phyloP scores from a whole-genome alignment of 2,113 vertebrate species.

The Syngnathoides biaculeatus region DNA sequence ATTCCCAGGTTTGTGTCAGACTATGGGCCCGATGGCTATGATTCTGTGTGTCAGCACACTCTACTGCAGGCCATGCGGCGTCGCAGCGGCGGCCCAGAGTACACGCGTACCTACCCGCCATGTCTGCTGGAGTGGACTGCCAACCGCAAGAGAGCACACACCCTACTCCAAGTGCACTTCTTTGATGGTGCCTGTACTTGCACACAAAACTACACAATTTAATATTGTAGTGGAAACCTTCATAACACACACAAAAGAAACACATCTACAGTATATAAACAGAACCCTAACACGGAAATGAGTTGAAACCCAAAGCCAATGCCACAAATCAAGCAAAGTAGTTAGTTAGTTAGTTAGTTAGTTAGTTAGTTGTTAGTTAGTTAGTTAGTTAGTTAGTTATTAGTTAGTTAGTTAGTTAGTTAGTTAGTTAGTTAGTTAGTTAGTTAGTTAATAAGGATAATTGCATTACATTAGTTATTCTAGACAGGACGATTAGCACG shows the following conservation, averaged over 20 bases:
- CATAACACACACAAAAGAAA: neutral
- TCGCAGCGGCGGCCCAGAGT: conserved; percentile 59
- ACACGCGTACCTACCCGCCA: conserved; percentile 80
- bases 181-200: conserved; percentile 63
- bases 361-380: too few relatives aligned
- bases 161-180: conserved; percentile 84
- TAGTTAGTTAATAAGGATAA: too few relatives aligned
- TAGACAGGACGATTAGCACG: neutral
- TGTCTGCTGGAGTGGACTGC: conserved; percentile 89
- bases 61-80: conserved; percentile 86
- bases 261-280: neutral
- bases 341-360: too few relatives aligned
- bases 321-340: too few relatives aligned
- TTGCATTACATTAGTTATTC: too few relatives aligned
- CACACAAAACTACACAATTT: neutral
- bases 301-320: too few relatives aligned
- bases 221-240: neutral
- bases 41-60: conserved; percentile 88
- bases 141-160: conserved; percentile 81
- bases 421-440: neutral
- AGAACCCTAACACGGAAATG: too few relatives aligned
- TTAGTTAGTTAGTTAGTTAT: too few relatives aligned
- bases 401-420: too few relatives aligned
- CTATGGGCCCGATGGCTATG: conserved; percentile 81
- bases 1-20: conserved; percentile 55